These are phyloP conservation scores for Odocoileus virginianus DNA, from an alignment of 2,113 vertebrate genomes.

Conservation along the genomic window DNA sequence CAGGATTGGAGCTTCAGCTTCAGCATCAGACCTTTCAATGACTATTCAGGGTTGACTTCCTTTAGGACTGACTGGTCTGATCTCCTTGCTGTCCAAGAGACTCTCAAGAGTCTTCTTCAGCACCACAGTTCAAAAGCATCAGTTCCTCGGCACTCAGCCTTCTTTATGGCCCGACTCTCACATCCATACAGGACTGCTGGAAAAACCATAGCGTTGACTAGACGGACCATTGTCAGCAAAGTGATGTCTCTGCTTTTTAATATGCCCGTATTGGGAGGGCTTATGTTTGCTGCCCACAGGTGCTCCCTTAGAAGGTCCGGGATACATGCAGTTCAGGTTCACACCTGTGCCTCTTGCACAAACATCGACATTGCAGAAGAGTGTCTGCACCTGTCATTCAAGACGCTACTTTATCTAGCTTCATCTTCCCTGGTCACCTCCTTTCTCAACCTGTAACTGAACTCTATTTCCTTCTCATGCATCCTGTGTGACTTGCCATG, in stretches of 20 bases:
- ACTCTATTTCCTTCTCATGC: not conserved
- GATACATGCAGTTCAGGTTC: fast-evolving
- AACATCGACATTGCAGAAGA: fast-evolving
- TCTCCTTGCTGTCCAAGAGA: not conserved
- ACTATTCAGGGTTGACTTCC: not conserved
- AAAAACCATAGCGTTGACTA: not conserved
- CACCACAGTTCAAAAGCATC: not conserved
- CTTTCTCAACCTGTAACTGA: not conserved
- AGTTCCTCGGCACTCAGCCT: fast-evolving
- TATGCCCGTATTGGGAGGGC: not conserved
- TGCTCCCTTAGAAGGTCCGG: not conserved
- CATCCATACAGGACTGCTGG: not conserved
- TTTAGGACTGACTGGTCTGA: not conserved
- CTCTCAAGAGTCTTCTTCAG: not conserved
- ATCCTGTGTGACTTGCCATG: too few species aligned
- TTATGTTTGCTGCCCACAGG: not conserved
- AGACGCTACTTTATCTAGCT: not conserved
- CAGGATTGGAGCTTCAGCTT: not conserved
- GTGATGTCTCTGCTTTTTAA: not conserved
- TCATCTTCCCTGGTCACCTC: not conserved
- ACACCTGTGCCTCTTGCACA: not conserved
- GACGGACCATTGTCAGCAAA: not conserved
- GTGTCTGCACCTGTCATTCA: not conserved
- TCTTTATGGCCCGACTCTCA: not conserved
- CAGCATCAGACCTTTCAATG: not conserved